Conservation (phyloP, 2,888 invertebrate genomes). For the Macaria liturata region DNA sequence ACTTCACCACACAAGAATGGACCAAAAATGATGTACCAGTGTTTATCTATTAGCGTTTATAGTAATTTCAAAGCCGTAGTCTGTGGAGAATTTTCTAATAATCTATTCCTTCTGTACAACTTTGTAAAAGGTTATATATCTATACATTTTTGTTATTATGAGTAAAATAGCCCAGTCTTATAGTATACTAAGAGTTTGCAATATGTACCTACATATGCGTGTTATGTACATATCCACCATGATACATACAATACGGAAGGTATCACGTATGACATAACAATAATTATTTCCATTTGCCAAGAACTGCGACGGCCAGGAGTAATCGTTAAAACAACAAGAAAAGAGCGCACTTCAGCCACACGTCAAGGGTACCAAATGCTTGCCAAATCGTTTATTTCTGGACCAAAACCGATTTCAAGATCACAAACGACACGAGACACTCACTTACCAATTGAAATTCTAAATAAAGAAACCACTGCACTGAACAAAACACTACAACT, state of each 20-base stretch:
- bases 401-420: conserved; percentile 29
- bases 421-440: neutral
- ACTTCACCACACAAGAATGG: too few relatives aligned
- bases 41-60: too few relatives aligned
- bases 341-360: conserved; percentile 29
- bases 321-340: conserved; percentile 19
- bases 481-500: conserved; percentile 55
- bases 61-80: too few relatives aligned
- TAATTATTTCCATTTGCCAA: conserved; percentile 17
- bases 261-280: conserved; percentile 15
- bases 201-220: too few relatives aligned
- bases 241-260: conserved; percentile 2
- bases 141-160: too few relatives aligned
- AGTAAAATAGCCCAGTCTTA: too few relatives aligned
- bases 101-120: too few relatives aligned
- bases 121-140: too few relatives aligned
- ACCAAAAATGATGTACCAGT: too few relatives aligned
- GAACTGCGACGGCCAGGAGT: conserved; percentile 12
- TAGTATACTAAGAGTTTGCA: too few relatives aligned
- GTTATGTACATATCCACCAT: too few relatives aligned
- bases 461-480: conserved; percentile 58
- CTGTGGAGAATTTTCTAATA: too few relatives aligned
- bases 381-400: conserved; percentile 76
- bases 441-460: conserved; percentile 58
- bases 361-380: conserved; percentile 61